Evolutionary conservation across 2,888 invertebrate species (phyloP).

Genomic region (Eristalinus sepulchralis): DNA sequence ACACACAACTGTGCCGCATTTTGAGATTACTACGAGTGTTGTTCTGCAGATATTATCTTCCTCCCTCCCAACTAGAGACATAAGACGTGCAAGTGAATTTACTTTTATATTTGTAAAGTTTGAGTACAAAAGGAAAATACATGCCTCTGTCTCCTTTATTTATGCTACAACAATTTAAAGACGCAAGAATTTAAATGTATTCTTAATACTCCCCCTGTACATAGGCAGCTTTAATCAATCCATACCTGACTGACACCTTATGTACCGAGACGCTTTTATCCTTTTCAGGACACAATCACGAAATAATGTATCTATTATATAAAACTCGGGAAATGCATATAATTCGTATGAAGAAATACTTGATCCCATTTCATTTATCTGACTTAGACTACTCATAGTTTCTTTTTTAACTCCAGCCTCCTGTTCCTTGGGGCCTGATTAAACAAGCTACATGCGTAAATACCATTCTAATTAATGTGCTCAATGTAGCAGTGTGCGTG

Average conservation of each 20-base stretch:
- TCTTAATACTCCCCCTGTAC: too few species aligned
- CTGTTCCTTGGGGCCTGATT: background rate
- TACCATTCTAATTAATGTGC: slow-evolving; percentile 27
- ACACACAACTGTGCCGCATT: background rate
- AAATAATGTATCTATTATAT: too few species aligned
- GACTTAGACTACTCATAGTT: background rate
- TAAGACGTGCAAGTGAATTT: background rate
- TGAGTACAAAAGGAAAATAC: background rate
- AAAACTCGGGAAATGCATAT: background rate
- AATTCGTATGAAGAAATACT: background rate
- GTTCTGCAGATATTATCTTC: background rate
- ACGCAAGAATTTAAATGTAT: background rate
- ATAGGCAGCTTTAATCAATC: background rate
- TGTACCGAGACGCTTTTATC: background rate
- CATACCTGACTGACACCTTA: background rate
- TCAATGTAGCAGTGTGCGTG: slow-evolving; percentile 6
- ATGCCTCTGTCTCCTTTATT: background rate
- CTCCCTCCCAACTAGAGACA: background rate
- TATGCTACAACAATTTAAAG: background rate
- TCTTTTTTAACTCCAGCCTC: slow-evolving; percentile 6
- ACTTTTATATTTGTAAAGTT: background rate
- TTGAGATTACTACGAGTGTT: background rate
- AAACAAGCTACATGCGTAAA: slow-evolving; percentile 26
- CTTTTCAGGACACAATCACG: background rate
- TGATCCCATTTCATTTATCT: background rate